Evolutionary conservation across 2,113 vertebrate genomes (phyloP).

Genomic region (Heteronetta atricapilla): DNA sequence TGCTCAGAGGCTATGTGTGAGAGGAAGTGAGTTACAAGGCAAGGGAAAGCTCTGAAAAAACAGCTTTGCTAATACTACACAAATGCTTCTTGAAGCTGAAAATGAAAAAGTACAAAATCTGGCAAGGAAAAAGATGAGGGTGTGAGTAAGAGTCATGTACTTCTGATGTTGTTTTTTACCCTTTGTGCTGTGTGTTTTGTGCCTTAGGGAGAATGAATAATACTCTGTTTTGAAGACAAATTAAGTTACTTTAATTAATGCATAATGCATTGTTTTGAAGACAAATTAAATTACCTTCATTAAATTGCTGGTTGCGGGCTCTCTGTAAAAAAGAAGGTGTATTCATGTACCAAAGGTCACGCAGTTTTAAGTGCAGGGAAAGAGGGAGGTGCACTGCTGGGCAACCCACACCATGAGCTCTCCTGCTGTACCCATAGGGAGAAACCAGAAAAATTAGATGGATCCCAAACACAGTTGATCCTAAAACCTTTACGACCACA

Average conservation of each 20-base stretch:
- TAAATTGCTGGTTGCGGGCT: conserved; percentile 34
- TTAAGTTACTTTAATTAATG: conserved; percentile 58
- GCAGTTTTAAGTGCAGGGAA: neutral
- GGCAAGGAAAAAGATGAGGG: conserved; percentile 3
- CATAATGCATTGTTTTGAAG: conserved; percentile 45
- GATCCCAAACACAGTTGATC: neutral
- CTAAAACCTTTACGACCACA: neutral
- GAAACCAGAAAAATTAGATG: neutral
- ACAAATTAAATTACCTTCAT: conserved; percentile 39
- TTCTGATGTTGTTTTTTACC: conserved; percentile 34
- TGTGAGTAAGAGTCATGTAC: conserved; percentile 54
- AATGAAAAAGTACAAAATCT: conserved; percentile 38
- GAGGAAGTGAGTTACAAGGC: conserved; percentile 47
- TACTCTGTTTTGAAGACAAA: conserved; percentile 64
- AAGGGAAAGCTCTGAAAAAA: conserved; percentile 50
- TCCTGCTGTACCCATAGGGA: neutral
- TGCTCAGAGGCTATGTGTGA: conserved; percentile 9
- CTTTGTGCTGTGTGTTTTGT: neutral
- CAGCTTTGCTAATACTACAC: neutral
- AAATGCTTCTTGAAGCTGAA: conserved; percentile 38
- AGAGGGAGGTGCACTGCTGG: neutral
- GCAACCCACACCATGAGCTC: neutral
- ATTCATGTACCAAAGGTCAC: neutral
- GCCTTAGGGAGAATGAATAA: conserved; percentile 52
- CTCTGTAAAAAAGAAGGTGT: neutral